Percentiles rank a stretch among this genome's conserved stretches.
phyloP scores from a whole-genome alignment of 2,113 vertebrate genomes.

The Chlamydotis undulata region DNA sequence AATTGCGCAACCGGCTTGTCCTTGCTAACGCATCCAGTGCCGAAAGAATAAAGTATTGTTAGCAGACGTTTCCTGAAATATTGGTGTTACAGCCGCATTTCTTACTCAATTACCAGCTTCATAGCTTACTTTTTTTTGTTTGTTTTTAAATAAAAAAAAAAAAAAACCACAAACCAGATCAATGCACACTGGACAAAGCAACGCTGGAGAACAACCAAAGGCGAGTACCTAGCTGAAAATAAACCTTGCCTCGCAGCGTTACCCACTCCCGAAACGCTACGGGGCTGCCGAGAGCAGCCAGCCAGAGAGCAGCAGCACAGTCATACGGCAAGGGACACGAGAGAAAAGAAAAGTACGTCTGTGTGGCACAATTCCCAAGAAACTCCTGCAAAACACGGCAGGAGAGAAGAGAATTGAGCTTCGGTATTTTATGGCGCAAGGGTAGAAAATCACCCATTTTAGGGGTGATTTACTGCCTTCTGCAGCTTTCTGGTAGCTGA shows the following conservation, averaged over 20 bases:
- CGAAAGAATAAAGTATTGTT: not conserved
- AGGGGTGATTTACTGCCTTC: not conserved
- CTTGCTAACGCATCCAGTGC: not conserved
- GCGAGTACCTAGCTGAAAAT: not conserved
- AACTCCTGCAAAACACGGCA: fast-evolving
- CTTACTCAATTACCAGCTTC: not conserved
- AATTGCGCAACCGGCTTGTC: not conserved
- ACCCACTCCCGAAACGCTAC: not conserved
- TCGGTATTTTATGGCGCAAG: too few relatives aligned
- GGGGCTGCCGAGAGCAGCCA: not conserved
- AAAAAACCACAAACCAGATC: not conserved
- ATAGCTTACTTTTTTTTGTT: too few relatives aligned
- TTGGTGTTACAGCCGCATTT: too few relatives aligned
- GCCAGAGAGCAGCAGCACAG: not conserved
- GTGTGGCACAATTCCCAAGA: not conserved
- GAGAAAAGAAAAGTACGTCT: not conserved
- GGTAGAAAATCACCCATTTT: too few relatives aligned
- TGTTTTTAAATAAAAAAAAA: too few relatives aligned
- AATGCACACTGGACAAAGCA: not conserved
- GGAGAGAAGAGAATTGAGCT: not conserved
- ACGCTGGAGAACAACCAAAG: not conserved
- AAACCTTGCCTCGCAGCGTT: not conserved
- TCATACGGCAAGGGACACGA: fast-evolving
- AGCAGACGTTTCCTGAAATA: not conserved
- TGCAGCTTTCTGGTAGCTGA: not conserved